A percentile compares a stretch with the other conserved stretches of the same genome.
These are phyloP conservation scores for Pocillopora damicornis DNA, from an alignment of 64 coral and sea anemone species.

Conservation along the genomic window DNA sequence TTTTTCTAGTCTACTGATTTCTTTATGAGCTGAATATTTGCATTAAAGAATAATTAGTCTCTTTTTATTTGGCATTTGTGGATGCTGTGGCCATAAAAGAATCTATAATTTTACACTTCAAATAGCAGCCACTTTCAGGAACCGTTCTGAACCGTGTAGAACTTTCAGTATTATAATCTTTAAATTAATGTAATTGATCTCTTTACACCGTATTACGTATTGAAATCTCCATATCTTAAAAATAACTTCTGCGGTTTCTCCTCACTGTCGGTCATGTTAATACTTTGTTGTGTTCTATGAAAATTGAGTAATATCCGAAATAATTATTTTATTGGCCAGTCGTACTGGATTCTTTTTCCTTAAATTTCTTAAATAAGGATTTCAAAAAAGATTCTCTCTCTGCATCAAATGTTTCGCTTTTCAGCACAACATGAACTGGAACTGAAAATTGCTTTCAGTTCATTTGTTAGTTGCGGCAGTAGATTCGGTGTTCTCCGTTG, in stretches of 20 bases:
- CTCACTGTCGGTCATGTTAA: not conserved
- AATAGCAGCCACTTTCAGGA: too few species aligned
- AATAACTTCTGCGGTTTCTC: not conserved
- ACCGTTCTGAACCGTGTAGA: too few species aligned
- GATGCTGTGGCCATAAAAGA: not conserved
- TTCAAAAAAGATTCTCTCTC: not conserved
- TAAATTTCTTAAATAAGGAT: not conserved
- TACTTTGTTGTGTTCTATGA: not conserved
- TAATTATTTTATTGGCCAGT: not conserved
- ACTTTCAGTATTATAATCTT: too few species aligned
- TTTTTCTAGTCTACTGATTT: not conserved
- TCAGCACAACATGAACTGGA: not conserved
- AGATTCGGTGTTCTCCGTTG: not conserved
- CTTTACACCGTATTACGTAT: not conserved
- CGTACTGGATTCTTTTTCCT: not conserved
- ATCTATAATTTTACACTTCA: too few species aligned
- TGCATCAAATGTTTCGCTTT: not conserved
- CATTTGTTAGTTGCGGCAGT: not conserved
- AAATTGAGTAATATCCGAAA: not conserved
- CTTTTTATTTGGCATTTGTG: not conserved
- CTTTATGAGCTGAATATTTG: not conserved
- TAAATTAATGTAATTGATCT: not conserved
- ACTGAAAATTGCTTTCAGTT: not conserved
- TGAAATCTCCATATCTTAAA: not conserved
- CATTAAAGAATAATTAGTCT: not conserved